Evolutionary conservation across 2,888 invertebrate genomes (phyloP).

Genomic region (Polyommatus iphigenia): DNA sequence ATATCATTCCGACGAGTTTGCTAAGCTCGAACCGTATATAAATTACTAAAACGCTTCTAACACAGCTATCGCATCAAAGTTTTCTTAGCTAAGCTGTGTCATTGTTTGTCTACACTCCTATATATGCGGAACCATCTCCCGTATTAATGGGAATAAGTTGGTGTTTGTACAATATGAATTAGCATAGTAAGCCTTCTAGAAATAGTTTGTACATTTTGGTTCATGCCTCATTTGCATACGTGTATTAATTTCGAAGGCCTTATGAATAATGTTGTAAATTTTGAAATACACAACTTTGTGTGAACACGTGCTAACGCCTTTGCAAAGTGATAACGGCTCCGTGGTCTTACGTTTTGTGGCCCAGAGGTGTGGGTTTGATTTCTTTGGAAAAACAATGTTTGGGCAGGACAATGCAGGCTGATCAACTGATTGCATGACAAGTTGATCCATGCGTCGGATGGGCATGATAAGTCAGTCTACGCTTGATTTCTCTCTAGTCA

Average conservation of each 20-base stretch:
- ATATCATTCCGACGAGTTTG: neutral
- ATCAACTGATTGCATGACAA: neutral
- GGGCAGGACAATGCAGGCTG: neutral
- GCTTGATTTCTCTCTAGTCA: neutral
- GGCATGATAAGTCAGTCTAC: too few relatives aligned
- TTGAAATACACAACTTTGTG: neutral
- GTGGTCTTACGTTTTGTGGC: neutral
- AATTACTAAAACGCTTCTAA: neutral
- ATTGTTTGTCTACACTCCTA: slow-evolving; percentile 11
- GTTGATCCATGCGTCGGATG: too few relatives aligned
- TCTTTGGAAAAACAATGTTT: too few relatives aligned
- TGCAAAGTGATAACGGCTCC: too few relatives aligned
- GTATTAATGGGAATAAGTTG: slow-evolving; percentile 47
- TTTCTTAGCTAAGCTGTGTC: neutral
- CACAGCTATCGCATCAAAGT: neutral
- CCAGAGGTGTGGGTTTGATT: neutral
- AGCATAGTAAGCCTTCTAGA: slow-evolving; percentile 34
- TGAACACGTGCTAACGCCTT: too few relatives aligned
- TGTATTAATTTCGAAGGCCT: slow-evolving; percentile 18
- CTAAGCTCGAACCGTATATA: neutral
- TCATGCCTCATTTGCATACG: slow-evolving; percentile 28
- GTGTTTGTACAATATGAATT: slow-evolving; percentile 41
- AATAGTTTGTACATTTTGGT: slow-evolving; percentile 35
- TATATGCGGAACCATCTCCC: slow-evolving; percentile 34
- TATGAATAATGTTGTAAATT: slow-evolving; percentile 1